Percentiles rank a stretch among this genome's conserved stretches.
Conservation (phyloP, 2,888 invertebrate species). For the Latheticus oryzae region DNA sequence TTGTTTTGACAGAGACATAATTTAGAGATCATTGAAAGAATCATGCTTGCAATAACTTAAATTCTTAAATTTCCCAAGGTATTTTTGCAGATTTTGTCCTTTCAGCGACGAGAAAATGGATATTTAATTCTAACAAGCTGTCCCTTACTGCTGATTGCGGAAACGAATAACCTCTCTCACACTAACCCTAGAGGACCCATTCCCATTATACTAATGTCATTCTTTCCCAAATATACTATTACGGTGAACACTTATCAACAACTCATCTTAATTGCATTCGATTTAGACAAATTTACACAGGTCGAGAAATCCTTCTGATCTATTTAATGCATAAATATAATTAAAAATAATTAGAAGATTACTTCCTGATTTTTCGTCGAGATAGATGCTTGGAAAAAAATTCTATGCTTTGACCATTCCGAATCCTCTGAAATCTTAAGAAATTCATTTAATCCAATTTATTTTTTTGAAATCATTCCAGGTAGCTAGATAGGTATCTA, state of each 20-base stretch:
- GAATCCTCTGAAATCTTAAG: too few species aligned
- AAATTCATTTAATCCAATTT: too few species aligned
- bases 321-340: too few species aligned
- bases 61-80: conserved; percentile 33
- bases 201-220: conserved; percentile 32
- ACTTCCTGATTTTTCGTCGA: too few species aligned
- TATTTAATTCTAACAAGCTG: conserved; percentile 33
- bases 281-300: too few species aligned
- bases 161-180: conserved; percentile 13
- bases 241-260: conserved; percentile 15
- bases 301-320: too few species aligned
- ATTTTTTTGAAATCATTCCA: too few species aligned
- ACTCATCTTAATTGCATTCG: too few species aligned
- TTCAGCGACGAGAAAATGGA: conserved; percentile 33
- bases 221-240: conserved; percentile 23
- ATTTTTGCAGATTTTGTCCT: conserved; percentile 29
- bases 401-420: too few species aligned
- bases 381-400: too few species aligned
- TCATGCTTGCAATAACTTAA: conserved; percentile 37
- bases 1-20: conserved; percentile 38
- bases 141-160: conserved; percentile 31
- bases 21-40: conserved; percentile 39
- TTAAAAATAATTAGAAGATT: too few species aligned
- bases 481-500: too few species aligned
- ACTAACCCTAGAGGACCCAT: conserved; percentile 13